Base-by-base conservation (phyloP, 2,113 vertebrate genomes). In the Onychostoma macrolepis region DNA sequence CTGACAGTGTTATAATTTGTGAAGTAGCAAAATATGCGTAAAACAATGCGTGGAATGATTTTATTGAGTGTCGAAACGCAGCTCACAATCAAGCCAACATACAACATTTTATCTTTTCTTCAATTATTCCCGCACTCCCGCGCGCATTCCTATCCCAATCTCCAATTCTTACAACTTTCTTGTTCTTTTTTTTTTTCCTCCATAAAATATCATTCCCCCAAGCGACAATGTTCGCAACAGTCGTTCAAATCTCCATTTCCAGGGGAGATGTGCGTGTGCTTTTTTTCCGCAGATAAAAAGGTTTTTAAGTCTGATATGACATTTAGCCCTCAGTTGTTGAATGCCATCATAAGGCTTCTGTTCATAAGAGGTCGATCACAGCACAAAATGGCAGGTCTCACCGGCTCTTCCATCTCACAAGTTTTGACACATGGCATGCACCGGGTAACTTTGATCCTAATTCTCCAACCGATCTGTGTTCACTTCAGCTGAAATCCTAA, bases 371-470 rank as follows among this genome's bases (percentile, higher is more conserved):
- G 96, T 96, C 95, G 95, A 94, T 93, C 95, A 93, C 93, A 93
- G 94, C 95, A 97, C 97, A 97, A 98, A 96, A 98, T 98, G 97
- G 97, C 97, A 97, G 96, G 96, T 96, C 96, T 95, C 95, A 86
- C 92, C 94, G 94, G 96, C 95, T 94, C 93, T 93, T 90, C 95
- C 94, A 95, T 93, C 94, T 94, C 93, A 90, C 94, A 96, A 97
- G 95, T 97, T 97, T 93, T 95, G 93, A 95, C 94, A 95, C 95
- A 93, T 92, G 92, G 90, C 89, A 90, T 93, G 92, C 93, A 92
- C 87, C 91, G 83, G 91, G 89, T 89, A 95, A 96, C 94, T 96
- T 96, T 93, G 90, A 93, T 92, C 94, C 65, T 87, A 86, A 91
- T 93, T 93, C 88, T 38, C 84, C 89, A 90, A 91, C 90, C 65